phyloP scores from a whole-genome alignment of 2,113 vertebrate species.

The Tenebrosternarchus preto region DNA sequence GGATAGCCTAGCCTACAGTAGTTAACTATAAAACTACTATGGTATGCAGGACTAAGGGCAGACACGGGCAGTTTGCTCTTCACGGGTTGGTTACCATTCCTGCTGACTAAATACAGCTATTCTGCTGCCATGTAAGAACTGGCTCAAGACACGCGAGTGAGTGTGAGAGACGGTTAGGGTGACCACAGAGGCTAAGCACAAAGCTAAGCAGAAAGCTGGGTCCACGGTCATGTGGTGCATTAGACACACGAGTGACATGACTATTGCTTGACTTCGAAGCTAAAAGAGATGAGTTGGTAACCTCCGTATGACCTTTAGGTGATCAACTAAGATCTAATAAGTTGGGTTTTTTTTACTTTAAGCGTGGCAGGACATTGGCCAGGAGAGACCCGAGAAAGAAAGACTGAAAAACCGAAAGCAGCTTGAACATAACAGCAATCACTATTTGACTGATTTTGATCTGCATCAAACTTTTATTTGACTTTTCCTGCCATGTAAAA shows the following conservation, averaged over 20 bases:
- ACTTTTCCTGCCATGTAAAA: conserved; percentile 29
- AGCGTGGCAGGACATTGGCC: conserved; percentile 31
- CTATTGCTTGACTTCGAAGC: background rate
- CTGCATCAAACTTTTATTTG: conserved; percentile 1
- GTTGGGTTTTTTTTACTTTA: background rate
- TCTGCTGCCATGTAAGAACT: no score
- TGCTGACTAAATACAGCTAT: background rate
- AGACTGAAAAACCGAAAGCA: conserved; percentile 23
- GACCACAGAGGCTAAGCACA: background rate
- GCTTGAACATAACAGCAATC: conserved; percentile 33
- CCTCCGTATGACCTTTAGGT: conserved; percentile 28
- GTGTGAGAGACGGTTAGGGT: background rate
- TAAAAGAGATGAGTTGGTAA: conserved; percentile 1
- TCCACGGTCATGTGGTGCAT: background rate
- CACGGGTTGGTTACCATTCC: background rate
- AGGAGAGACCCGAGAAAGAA: conserved; percentile 15
- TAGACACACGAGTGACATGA: conserved; percentile 11
- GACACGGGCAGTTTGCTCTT: background rate
- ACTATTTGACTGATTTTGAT: no score
- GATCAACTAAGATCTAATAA: conserved; percentile 18
- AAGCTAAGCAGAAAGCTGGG: background rate
- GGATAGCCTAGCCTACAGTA: no score
- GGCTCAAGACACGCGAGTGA: background rate
- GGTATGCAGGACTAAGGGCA: background rate
- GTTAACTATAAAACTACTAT: no score